A percentile compares a stretch with the other conserved stretches of the same genome.
Evolutionary conservation across 2,888 invertebrate species (phyloP).

Genomic region (Chloroclystis v-ata): DNA sequence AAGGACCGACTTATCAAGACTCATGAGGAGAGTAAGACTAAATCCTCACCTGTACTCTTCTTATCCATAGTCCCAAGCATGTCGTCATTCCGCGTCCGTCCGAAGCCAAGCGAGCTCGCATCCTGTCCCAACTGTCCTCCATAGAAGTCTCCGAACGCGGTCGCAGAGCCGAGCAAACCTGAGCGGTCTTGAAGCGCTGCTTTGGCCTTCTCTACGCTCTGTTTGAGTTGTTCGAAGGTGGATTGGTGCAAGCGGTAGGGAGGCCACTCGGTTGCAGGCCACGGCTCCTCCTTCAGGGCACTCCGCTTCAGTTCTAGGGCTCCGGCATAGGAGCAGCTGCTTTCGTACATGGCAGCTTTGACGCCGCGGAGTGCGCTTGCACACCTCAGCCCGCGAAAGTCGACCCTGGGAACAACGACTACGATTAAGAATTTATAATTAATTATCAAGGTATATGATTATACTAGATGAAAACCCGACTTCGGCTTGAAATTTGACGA

Average conservation of each 20-base stretch:
- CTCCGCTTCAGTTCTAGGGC: constrained; percentile 87
- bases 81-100: constrained; percentile 62
- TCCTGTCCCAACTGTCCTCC: constrained; percentile 74
- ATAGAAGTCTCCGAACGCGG: constrained; percentile 84
- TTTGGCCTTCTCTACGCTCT: constrained; percentile 93
- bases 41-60: constrained; percentile 63
- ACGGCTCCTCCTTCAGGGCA: constrained; percentile 76
- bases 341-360: constrained; percentile 89
- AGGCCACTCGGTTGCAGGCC: constrained; percentile 84
- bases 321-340: constrained; percentile 94
- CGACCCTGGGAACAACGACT: constrained; percentile 47
- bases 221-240: constrained; percentile 92
- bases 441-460: no score
- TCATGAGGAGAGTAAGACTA: no score
- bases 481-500: no score
- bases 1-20: no score
- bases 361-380: constrained; percentile 61
- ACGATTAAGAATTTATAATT: no score
- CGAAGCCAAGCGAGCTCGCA: constrained; percentile 58
- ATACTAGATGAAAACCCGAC: no score
- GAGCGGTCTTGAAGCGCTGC: constrained; percentile 87
- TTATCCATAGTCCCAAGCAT: constrained; percentile 70
- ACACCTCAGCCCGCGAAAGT: constrained; percentile 65
- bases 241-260: constrained; percentile 90
- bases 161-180: constrained; percentile 83